These are phyloP conservation scores for Xenopus petersii DNA, from an alignment of 2,797 vertebrate genomes.

Conservation along the genomic window DNA sequence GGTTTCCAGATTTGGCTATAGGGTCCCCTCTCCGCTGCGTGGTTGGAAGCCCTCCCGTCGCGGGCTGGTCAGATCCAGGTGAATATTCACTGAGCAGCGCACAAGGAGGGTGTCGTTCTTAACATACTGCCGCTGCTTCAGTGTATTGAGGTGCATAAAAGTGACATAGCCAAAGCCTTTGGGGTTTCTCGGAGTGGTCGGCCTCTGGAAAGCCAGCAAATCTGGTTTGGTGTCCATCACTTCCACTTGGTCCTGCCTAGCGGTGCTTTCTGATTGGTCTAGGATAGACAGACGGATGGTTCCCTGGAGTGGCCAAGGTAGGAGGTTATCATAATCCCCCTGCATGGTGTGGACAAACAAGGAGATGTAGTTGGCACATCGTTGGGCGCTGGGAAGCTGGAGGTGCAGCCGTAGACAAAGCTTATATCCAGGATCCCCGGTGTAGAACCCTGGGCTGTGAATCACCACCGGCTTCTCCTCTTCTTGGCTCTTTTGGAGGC, in stretches of 20 bases:
- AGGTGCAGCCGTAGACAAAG: conserved; percentile 91
- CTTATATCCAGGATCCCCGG: conserved; percentile 91
- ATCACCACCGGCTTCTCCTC: conserved; percentile 87
- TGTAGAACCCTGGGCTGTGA: conserved; percentile 95
- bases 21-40: conserved; percentile 69
- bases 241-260: conserved; percentile 82
- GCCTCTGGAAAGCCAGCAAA: conserved; percentile 91
- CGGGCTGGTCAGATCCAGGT: conserved; percentile 72
- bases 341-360: conserved; percentile 98
- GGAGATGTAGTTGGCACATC: conserved; percentile 92
- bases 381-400: conserved; percentile 82
- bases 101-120: conserved; percentile 89
- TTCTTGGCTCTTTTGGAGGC: conserved; percentile 80
- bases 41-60: conserved; percentile 86
- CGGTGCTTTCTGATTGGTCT: conserved; percentile 80
- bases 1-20: neutral
- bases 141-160: conserved; percentile 84
- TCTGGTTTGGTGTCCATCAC: conserved; percentile 97
- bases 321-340: conserved; percentile 83
- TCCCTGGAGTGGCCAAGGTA: conserved; percentile 95
- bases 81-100: conserved; percentile 86
- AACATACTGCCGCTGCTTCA: conserved; percentile 79
- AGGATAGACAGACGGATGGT: conserved; percentile 88
- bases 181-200: conserved; percentile 81
- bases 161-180: conserved; percentile 97